These are phyloP conservation scores for Copidosoma aretas DNA, from an alignment of 2,888 invertebrate species.

Conservation along the genomic window DNA sequence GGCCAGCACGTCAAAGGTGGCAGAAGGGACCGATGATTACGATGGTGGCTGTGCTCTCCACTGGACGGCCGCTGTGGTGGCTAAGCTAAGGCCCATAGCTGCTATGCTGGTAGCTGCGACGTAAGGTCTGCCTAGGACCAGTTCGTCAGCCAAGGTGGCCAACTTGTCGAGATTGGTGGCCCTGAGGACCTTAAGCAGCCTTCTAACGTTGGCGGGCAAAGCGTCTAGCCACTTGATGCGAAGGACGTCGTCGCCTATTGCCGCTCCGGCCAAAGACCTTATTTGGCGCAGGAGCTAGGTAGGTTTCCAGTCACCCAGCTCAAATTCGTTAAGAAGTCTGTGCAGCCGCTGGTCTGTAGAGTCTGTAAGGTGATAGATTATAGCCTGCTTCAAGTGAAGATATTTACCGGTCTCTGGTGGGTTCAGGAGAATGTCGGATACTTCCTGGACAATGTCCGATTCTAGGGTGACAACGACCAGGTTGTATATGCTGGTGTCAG, in stretches of 20 bases:
- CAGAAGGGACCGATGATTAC: too few species aligned
- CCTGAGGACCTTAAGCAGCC: not conserved
- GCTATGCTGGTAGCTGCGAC: too few species aligned
- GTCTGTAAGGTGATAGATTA: not conserved
- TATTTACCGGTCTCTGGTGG: not conserved
- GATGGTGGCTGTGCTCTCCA: too few species aligned
- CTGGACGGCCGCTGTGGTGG: too few species aligned
- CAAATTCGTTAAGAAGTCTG: not conserved
- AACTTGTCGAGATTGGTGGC: not conserved
- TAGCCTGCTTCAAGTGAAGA: not conserved
- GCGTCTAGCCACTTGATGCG: not conserved
- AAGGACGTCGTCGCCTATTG: not conserved
- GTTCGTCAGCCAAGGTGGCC: not conserved
- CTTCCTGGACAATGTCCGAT: not conserved
- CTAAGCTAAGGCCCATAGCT: too few species aligned
- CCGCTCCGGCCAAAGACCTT: not conserved
- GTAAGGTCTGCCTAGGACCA: not conserved
- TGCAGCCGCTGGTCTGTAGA: not conserved
- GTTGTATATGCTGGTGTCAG: too few species aligned
- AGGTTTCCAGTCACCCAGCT: not conserved
- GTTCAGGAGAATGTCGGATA: not conserved
- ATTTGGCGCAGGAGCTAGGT: not conserved
- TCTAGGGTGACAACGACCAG: not conserved
- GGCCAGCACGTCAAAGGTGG: too few species aligned
- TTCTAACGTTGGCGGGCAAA: not conserved